A percentile compares a stretch with the other conserved stretches of the same genome.
phyloP scores from a whole-genome alignment of 2,113 vertebrate species.

The Cebidichthys violaceus region DNA sequence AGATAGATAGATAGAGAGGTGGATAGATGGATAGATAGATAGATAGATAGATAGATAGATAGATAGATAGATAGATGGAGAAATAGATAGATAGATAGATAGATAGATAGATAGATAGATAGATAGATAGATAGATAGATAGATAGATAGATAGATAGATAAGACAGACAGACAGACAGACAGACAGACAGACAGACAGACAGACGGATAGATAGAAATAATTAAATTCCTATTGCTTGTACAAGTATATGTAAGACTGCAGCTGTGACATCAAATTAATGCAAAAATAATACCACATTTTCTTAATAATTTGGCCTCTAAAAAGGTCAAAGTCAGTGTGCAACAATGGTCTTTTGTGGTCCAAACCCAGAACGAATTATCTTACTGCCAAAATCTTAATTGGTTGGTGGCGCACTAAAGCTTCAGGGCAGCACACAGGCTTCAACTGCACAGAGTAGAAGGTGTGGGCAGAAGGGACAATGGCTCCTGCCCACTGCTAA shows the following conservation, averaged over 20 bases:
- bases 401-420: constrained; percentile 28
- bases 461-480: constrained; percentile 38
- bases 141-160: not conserved
- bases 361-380: constrained; percentile 62
- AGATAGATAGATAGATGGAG: constrained; percentile 15
- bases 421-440: constrained; percentile 34
- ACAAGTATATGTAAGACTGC: constrained; percentile 1
- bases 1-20: not conserved
- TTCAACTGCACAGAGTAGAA: constrained; percentile 46
- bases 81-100: constrained; percentile 5
- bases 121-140: too few species aligned
- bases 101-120: too few species aligned
- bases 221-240: not conserved
- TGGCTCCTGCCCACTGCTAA: constrained; percentile 19
- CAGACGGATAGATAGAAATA: not conserved
- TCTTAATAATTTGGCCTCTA: constrained; percentile 30
- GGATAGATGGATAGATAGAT: not conserved
- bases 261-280: constrained; percentile 44
- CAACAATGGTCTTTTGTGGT: constrained; percentile 57
- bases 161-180: too few species aligned
- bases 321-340: constrained; percentile 49
- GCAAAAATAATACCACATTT: constrained; percentile 44
- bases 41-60: not conserved
- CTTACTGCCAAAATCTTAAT: constrained; percentile 52
- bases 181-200: not conserved